These are phyloP conservation scores for Xiphias gladius DNA, from an alignment of 2,113 vertebrate genomes.

Conservation along the genomic window DNA sequence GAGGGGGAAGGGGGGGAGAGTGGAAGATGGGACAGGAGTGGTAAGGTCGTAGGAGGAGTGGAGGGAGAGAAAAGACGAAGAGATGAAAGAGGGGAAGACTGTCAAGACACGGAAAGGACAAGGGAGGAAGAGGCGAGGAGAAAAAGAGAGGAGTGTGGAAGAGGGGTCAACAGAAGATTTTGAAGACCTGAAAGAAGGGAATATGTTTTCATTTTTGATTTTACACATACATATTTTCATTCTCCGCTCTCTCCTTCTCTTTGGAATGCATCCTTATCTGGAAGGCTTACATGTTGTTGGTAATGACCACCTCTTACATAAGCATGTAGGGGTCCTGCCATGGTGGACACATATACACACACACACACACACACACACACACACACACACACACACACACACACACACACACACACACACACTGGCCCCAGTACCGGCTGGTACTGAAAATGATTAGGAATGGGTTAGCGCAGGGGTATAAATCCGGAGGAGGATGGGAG, in stretches of 20 bases:
- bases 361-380: conserved; percentile 15
- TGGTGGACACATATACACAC: conserved; percentile 1
- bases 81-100: neutral
- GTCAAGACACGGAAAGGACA: neutral
- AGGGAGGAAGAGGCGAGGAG: neutral
- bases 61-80: neutral
- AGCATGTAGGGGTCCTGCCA: conserved; percentile 7
- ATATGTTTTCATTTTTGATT: neutral
- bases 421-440: conserved; percentile 47
- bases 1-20: neutral
- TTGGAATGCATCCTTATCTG: conserved; percentile 54
- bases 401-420: conserved; percentile 10
- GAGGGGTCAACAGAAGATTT: neutral
- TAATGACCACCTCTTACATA: conserved; percentile 45
- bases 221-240: neutral
- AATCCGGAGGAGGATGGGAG: conserved; percentile 6
- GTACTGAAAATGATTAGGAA: conserved; percentile 50
- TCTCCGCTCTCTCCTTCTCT: neutral
- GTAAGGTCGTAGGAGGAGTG: neutral
- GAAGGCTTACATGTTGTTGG: conserved; percentile 24
- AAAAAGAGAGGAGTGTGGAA: neutral
- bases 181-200: neutral
- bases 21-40: too few species aligned
- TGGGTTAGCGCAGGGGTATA: conserved; percentile 14
- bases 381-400: neutral